phyloP scores from a whole-genome alignment of 2,797 vertebrate species.

The Sebastes umbrosus region DNA sequence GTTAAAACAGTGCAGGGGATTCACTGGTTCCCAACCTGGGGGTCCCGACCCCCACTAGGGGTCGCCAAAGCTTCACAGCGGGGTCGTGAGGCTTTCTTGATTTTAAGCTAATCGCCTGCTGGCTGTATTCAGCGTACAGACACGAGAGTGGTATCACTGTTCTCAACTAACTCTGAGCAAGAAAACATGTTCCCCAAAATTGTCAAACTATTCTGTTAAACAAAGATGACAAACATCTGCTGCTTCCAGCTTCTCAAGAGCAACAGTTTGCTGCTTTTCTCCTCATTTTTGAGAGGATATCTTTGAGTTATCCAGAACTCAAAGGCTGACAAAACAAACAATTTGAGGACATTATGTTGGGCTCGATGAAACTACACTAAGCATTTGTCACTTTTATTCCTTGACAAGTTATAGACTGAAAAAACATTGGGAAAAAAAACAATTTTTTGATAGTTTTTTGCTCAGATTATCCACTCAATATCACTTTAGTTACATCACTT shows the following conservation, averaged over 20 bases:
- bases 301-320: not conserved
- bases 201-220: rapidly evolving
- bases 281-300: not conserved
- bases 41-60: too few species aligned
- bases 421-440: not conserved
- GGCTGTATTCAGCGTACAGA: too few species aligned
- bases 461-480: not conserved
- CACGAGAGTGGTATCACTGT: too few species aligned
- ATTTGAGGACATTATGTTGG: not conserved
- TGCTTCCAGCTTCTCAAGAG: not conserved
- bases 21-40: too few species aligned
- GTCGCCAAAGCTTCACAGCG: too few species aligned
- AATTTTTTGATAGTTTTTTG: not conserved
- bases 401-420: not conserved
- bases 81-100: too few species aligned
- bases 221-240: not conserved
- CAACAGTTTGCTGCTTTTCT: not conserved
- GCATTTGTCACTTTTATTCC: not conserved
- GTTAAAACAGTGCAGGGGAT: too few species aligned
- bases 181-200: too few species aligned
- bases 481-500: not conserved
- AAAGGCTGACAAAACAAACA: not conserved
- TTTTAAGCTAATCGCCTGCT: too few species aligned
- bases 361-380: not conserved
- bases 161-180: too few species aligned